Base-by-base conservation (phyloP, 2,113 vertebrate genomes). In the Spea multiplicata region DNA sequence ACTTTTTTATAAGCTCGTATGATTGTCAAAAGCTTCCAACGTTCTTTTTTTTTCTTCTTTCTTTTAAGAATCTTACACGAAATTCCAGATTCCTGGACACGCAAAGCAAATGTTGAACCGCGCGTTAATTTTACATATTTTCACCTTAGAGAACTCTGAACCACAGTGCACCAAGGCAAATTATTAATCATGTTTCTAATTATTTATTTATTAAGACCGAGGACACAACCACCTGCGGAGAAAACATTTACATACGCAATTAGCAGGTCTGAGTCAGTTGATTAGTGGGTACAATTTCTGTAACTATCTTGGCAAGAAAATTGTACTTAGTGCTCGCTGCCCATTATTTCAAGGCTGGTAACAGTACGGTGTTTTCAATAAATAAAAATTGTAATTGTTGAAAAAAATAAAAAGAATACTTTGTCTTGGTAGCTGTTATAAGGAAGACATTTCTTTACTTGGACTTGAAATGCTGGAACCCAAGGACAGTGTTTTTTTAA, bases 131-230 rank as follows among this genome's bases (percentile, higher is more conserved):
- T 55, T 14, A 73, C 46, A 30, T 6, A 44, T 80, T 66, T 81
- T 53, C 59, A 82, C 71, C 16, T 17, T 81, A 81, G 85, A 89
- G 67, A 12, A 49, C 30, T 66, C 13, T 73, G 75, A 84, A 82
- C 49, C 74, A 77, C 14, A 14, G 85, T 76, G 62, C 75, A 85
- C 46, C 12, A 13, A 81, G n/a, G 6, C 9, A 64, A 86, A 83
- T 81, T 86, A 87, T 87, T 89, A 88, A 85, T 85, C 84, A 83
- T 86, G 64, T 81, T 85, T 81, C 83, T 89, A 87, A 88, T 87
- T 83, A 88, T 88, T 87, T 87, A 89, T 89, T 86, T 88, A 90
- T 87, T 88, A 85, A 81, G 83, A 86, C 82, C 87, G 82, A 83
- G 75, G 74, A 87, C n/a, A 47, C 48, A 82, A 87, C 88, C 83